Conservation (phyloP, 2,888 invertebrate species). For the Antitype chi region DNA sequence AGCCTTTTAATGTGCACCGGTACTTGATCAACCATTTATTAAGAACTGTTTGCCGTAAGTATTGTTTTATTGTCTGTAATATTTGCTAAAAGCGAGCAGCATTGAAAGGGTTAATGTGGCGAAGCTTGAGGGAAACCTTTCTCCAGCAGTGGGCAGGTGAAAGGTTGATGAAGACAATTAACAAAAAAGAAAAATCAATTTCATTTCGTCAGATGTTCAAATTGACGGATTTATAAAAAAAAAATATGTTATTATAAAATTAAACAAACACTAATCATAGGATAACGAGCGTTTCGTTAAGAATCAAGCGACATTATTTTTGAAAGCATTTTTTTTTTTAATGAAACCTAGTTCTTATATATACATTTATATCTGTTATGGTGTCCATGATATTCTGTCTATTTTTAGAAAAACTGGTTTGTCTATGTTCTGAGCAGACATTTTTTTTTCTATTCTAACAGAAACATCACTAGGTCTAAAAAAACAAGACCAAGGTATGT, state of each 20-base stretch:
- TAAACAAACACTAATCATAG: too few species aligned
- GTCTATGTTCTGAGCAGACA: not conserved
- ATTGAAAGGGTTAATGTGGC: not conserved
- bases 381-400: not conserved
- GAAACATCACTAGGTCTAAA: conserved; percentile 43
- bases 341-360: not conserved
- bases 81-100: not conserved
- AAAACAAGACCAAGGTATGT: conserved; percentile 2
- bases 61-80: not conserved
- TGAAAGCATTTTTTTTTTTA: not conserved
- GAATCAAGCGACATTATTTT: not conserved
- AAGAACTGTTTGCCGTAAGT: conserved; percentile 72
- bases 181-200: too few species aligned
- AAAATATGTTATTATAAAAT: too few species aligned
- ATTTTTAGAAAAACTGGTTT: not conserved
- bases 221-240: too few species aligned
- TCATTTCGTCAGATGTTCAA: not conserved
- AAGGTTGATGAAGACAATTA: not conserved
- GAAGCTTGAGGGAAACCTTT: not conserved
- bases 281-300: not conserved
- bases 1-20: conserved; percentile 63
- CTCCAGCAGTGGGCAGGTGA: not conserved
- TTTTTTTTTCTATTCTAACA: not conserved
- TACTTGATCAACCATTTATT: conserved; percentile 63
- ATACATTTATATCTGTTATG: not conserved